These are phyloP conservation scores for Pteria penguin DNA, from an alignment of 2,888 invertebrate genomes.

Conservation along the genomic window DNA sequence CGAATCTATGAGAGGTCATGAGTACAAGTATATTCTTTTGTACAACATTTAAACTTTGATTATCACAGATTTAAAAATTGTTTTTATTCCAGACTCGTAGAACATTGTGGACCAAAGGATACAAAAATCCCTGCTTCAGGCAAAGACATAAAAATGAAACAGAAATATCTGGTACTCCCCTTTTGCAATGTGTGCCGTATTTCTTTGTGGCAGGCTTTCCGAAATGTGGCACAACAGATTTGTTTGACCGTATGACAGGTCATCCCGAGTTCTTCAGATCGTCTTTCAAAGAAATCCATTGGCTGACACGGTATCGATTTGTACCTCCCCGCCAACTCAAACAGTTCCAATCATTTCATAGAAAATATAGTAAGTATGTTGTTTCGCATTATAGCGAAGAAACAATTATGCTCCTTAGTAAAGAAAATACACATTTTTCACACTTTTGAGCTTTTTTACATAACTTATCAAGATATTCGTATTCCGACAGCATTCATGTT, in stretches of 20 bases:
- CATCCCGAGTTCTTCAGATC: constrained; percentile 39
- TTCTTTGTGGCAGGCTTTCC: constrained; percentile 51
- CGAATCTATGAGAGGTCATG: too few relatives aligned
- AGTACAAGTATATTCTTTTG: too few relatives aligned
- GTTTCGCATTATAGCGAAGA: too few relatives aligned
- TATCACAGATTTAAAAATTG: too few relatives aligned
- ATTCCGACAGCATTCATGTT: too few relatives aligned
- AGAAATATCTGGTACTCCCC: neutral
- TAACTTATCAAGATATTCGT: too few relatives aligned
- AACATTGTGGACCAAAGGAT: constrained; percentile 24
- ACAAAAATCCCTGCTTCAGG: constrained; percentile 46
- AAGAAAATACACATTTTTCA: too few relatives aligned
- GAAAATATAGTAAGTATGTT: neutral
- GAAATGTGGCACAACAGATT: constrained; percentile 53
- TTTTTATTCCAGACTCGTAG: constrained; percentile 15
- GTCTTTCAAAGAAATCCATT: constrained; percentile 41
- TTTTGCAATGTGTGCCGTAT: constrained; percentile 48
- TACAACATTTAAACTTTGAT: too few relatives aligned
- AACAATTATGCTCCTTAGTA: too few relatives aligned
- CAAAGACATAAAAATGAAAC: neutral
- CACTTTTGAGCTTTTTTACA: too few relatives aligned
- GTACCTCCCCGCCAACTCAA: neutral
- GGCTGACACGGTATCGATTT: constrained; percentile 40
- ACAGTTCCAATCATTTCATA: neutral
- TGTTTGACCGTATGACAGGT: constrained; percentile 38